Conservation (phyloP, 2,113 vertebrate genomes). For the Catharus bicknelli region DNA sequence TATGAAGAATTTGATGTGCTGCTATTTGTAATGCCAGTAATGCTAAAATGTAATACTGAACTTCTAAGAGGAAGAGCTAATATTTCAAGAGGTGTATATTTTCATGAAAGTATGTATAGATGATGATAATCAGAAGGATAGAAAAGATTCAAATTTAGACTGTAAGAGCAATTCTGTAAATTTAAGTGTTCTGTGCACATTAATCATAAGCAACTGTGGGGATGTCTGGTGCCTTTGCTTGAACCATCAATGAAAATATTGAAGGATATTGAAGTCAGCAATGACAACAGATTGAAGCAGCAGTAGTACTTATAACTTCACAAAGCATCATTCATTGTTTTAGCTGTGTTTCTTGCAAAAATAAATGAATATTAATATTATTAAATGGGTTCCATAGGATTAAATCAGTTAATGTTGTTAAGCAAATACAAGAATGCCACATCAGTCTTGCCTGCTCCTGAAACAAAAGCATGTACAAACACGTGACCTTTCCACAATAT, state of each 20-base stretch:
- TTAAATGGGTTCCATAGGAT: not conserved
- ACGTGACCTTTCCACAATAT: not conserved
- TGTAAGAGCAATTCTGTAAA: not conserved
- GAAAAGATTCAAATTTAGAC: not conserved
- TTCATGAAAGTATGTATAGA: not conserved
- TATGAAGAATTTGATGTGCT: not conserved
- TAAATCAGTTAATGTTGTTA: not conserved
- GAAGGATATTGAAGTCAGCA: not conserved
- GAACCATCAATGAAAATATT: not conserved
- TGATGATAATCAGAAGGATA: not conserved
- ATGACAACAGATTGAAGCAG: not conserved
- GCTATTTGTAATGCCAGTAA: not conserved
- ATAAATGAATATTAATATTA: not conserved
- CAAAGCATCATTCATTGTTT: not conserved
- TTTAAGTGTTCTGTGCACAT: not conserved
- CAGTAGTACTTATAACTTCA: not conserved
- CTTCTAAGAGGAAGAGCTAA: not conserved
- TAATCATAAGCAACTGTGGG: not conserved
- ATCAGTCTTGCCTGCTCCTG: not conserved
- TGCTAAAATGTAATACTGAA: not conserved
- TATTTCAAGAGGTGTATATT: not conserved
- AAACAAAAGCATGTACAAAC: not conserved
- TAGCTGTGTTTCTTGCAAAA: not conserved
- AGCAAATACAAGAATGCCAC: not conserved
- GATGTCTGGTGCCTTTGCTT: not conserved